phyloP scores from a whole-genome alignment of 2,888 invertebrate species.

The Volucella zonaria region DNA sequence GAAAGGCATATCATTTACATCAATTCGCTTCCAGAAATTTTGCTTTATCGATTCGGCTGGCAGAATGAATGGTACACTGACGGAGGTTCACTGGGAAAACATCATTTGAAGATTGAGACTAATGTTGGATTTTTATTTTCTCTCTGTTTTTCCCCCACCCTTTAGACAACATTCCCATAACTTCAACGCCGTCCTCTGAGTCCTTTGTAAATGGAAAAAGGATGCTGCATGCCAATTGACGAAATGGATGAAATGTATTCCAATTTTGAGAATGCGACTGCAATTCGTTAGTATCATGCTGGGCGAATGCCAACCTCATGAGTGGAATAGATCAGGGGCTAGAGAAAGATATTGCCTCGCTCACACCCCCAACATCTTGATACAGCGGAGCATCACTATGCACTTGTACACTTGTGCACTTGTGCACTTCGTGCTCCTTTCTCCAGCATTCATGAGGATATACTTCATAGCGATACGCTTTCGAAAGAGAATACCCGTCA shows the following conservation, averaged over 20 bases:
- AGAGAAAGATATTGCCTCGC: too few species aligned
- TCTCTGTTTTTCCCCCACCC: not conserved
- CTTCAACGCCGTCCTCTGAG: too few species aligned
- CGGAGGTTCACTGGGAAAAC: conserved; percentile 37
- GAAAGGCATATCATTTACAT: conserved; percentile 50
- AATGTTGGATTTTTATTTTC: conserved; percentile 44
- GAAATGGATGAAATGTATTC: conserved; percentile 38
- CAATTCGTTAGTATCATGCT: conserved; percentile 48
- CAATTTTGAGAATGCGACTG: conserved; percentile 33
- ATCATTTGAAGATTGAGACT: conserved; percentile 57
- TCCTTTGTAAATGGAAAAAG: not conserved
- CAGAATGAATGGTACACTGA: conserved; percentile 23
- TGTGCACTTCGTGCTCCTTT: too few species aligned
- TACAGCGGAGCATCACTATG: conserved; percentile 1
- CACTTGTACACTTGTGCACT: not conserved
- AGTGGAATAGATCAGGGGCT: not conserved
- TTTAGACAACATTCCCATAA: too few species aligned
- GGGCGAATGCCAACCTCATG: not conserved
- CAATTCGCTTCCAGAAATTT: conserved; percentile 30
- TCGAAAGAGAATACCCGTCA: not conserved
- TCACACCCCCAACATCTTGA: too few species aligned
- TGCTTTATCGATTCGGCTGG: not conserved
- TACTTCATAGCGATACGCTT: too few species aligned
- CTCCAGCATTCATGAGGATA: conserved; percentile 31
- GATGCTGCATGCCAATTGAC: conserved; percentile 22